Conservation (phyloP, 2,113 vertebrate species). For the Murina feae region DNA sequence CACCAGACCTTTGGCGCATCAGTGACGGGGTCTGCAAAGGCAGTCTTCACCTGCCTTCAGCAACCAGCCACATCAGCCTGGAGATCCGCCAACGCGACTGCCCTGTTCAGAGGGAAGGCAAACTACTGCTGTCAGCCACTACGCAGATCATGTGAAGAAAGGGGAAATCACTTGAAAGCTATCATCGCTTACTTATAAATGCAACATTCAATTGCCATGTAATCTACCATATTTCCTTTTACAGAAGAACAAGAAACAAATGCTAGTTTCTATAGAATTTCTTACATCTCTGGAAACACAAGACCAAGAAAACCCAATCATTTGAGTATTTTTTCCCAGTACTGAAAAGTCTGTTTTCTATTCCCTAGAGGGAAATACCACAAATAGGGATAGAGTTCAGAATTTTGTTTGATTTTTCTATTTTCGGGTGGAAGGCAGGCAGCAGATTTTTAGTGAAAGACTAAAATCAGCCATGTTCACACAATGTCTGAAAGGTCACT, state of each 20-base stretch:
- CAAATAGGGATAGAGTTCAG: not conserved
- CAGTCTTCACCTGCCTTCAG: not conserved
- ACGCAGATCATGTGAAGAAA: fast-evolving
- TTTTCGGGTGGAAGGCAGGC: not conserved
- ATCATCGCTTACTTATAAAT: fast-evolving
- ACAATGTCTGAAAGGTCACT: not conserved
- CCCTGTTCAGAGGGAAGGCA: not conserved
- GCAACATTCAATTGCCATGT: fast-evolving
- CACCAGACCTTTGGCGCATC: not conserved
- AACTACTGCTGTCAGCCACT: fast-evolving
- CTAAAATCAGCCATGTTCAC: not conserved
- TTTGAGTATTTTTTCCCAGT: not conserved
- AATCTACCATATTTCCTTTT: not conserved
- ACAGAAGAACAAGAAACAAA: not conserved
- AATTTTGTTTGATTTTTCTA: not conserved
- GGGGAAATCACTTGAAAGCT: fast-evolving
- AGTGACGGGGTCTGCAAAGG: not conserved
- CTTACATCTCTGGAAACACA: not conserved
- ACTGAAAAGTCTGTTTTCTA: not conserved
- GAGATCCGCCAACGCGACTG: too few species aligned
- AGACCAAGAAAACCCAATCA: not conserved
- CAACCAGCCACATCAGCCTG: not conserved
- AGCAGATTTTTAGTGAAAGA: not conserved
- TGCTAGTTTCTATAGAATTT: not conserved
- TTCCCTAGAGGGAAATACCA: not conserved